These are phyloP conservation scores for Coregonus suidteri DNA, from an alignment of 2,797 vertebrate species.

Conservation along the genomic window DNA sequence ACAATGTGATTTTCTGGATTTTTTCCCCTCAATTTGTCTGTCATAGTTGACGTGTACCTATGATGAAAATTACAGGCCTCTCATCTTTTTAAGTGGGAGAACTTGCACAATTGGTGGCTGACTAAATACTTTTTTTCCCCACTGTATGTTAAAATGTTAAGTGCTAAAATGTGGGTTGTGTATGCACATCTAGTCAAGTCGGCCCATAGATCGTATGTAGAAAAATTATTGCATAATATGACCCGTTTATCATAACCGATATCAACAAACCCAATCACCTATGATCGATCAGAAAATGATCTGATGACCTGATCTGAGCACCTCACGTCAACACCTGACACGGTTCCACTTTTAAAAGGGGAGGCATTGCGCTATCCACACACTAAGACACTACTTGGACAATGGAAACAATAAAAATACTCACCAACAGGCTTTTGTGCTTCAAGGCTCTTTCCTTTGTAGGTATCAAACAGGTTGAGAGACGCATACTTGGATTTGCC, in stretches of 20 bases:
- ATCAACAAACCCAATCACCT: not conserved
- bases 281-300: not conserved
- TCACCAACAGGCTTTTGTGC: slow-evolving; percentile 96
- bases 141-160: no score
- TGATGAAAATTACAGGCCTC: no score
- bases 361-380: no score
- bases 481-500: slow-evolving; percentile 98
- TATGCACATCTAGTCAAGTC: no score
- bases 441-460: slow-evolving; percentile 99
- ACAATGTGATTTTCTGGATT: no score
- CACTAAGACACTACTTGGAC: not conserved
- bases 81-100: no score
- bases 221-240: not conserved
- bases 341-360: no score
- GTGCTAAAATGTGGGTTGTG: not conserved
- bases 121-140: no score
- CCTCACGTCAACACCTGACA: no score
- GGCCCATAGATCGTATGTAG: not conserved
- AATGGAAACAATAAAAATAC: slow-evolving; percentile 43
- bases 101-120: no score
- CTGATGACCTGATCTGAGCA: not conserved
- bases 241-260: not conserved
- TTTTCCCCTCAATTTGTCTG: no score
- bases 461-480: slow-evolving; percentile 99
- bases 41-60: no score